Base-by-base conservation (phyloP, 2,888 invertebrate genomes). In the Frankliniella intonsa region DNA sequence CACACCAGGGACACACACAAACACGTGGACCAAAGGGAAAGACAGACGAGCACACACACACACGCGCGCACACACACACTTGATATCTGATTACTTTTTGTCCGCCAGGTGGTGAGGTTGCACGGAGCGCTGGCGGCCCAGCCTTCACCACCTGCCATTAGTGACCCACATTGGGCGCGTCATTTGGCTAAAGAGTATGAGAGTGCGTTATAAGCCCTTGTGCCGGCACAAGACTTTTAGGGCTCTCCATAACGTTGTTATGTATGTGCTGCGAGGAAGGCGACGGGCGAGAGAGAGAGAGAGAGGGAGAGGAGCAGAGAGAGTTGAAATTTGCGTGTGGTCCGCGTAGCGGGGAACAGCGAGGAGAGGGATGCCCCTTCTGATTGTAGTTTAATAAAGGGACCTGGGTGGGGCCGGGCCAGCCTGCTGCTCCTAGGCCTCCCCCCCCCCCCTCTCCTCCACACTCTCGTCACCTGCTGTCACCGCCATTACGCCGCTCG, bases 251-350 rank as follows among this genome's bases (percentile, higher is more conserved):
- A 25, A 76, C 25, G 69, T 22, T 25, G 69, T 22, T 25, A 22
- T n/a, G 55, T 55, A 7, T 11, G 55, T 14, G 38, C 38, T 14
- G 38, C 38, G 38, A 38, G 38, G 38, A 38, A 5, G 69, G 69
- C 69, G 10, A 5, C 0, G 69, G 25, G 69, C 25, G 11, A 17
- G 55, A 12, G 12, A 51, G 51, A 12, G 55, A 17, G 55, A 12
- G 17, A 55, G 55, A 12, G 3, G 17, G 62, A n/a, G 62, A 62
- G 62, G 0, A 14, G 69, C 25, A 7, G 5, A 5, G 38, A 38
- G 38, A 38, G 38, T 38, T 38, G 11, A 76, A 76, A 76, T 76
- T 76, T 76, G 69, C 69, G 69, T 76, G 69, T 76, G 69, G 69
- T 76, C 69, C 69, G 19, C 62, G 19, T n/a, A 14, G 62, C 62